Evolutionary conservation across 2,888 invertebrate species (phyloP).

Genomic region (Seira sanloemensis): DNA sequence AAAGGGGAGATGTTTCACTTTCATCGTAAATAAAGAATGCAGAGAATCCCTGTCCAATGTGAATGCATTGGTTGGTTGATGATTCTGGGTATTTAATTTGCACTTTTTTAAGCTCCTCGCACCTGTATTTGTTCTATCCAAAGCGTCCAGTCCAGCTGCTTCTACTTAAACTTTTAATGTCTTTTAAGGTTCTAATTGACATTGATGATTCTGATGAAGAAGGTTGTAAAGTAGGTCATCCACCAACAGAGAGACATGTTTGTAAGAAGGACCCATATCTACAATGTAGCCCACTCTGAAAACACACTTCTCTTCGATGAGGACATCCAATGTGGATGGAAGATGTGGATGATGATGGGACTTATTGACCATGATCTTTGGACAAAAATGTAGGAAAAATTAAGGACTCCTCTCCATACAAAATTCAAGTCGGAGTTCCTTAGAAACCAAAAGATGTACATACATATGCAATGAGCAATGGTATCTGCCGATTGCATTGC

Average conservation of each 20-base stretch:
- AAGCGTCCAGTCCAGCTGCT: no score
- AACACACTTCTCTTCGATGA: no score
- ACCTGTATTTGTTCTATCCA: slow-evolving; percentile 15
- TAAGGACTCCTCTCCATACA: background rate
- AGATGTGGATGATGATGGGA: background rate
- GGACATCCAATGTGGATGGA: no score
- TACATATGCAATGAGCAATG: no score
- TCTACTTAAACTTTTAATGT: no score
- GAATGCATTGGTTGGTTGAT: background rate
- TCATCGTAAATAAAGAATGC: no score
- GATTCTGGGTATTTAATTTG: slow-evolving; percentile 1
- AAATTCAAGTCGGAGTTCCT: no score
- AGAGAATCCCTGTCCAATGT: background rate
- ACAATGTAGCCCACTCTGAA: no score
- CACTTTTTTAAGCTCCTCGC: no score
- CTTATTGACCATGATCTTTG: background rate
- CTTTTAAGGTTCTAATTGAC: background rate
- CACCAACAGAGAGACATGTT: background rate
- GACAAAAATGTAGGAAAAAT: background rate
- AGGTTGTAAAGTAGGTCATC: background rate
- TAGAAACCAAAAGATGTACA: no score
- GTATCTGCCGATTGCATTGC: no score
- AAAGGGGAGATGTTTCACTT: slow-evolving; percentile 13
- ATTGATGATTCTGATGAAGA: background rate
- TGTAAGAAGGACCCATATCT: no score